These are phyloP conservation scores for Gallinago undulata DNA, from an alignment of 2,113 vertebrate genomes.

Conservation along the genomic window DNA sequence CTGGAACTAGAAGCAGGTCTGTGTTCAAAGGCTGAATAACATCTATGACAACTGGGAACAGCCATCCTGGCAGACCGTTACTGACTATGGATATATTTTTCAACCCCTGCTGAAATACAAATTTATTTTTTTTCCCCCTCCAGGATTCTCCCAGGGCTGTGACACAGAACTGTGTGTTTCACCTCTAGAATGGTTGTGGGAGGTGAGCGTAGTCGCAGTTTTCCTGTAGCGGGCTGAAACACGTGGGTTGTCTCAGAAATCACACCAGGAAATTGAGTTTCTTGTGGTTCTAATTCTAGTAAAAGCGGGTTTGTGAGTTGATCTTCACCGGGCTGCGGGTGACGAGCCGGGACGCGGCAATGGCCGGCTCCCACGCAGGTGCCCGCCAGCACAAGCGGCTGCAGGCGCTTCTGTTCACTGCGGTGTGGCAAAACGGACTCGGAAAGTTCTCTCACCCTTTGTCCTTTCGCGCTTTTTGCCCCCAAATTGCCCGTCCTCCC, in stretches of 20 bases:
- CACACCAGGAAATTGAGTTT: background rate
- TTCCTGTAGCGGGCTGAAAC: background rate
- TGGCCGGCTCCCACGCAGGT: background rate
- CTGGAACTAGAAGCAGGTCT: background rate
- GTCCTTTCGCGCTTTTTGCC: rapidly evolving
- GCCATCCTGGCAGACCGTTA: too few relatives aligned
- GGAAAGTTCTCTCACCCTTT: rapidly evolving
- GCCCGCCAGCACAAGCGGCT: background rate
- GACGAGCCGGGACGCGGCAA: too few relatives aligned
- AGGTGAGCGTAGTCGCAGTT: background rate
- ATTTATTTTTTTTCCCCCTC: background rate
- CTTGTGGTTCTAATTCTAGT: background rate
- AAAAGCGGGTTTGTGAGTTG: background rate
- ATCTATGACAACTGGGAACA: background rate
- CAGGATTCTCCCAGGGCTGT: background rate
- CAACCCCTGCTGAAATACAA: background rate
- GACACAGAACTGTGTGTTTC: background rate
- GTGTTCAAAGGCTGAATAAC: background rate
- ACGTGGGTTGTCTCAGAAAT: background rate
- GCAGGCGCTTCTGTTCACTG: background rate
- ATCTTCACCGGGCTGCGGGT: background rate
- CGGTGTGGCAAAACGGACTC: rapidly evolving
- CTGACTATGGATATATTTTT: rapidly evolving
- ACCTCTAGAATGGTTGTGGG: background rate
- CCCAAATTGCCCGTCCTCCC: rapidly evolving